Conservation (phyloP, 2,888 invertebrate genomes). For the Cryptocheilus praepositus region DNA sequence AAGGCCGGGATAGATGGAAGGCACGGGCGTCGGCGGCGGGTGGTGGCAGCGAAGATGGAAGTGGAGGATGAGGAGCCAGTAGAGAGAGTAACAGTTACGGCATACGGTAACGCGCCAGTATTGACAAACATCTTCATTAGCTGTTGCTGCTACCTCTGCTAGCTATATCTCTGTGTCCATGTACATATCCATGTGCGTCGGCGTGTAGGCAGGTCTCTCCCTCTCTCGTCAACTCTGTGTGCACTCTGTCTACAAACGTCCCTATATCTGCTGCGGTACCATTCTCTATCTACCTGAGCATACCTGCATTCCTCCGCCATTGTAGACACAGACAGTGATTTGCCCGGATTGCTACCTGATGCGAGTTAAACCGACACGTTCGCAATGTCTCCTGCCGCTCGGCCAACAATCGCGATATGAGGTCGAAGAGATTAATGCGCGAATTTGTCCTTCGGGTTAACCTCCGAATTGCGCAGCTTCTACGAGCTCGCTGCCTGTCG, state of each 20-base stretch:
- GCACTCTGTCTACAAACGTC: slow-evolving; percentile 57
- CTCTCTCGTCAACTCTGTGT: slow-evolving; percentile 40
- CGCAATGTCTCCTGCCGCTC: slow-evolving; percentile 16
- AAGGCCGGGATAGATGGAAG: not conserved
- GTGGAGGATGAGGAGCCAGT: not conserved
- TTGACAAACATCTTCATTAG: slow-evolving; percentile 72
- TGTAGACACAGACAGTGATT: slow-evolving; percentile 54
- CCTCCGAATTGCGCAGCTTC: slow-evolving; percentile 4
- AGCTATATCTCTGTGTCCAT: not conserved
- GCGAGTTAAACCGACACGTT: slow-evolving; percentile 52
- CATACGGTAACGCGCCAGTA: slow-evolving; percentile 61
- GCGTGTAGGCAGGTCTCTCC: too few species aligned
- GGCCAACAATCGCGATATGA: too few species aligned
- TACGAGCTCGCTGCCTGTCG: not conserved
- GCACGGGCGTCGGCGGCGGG: not conserved
- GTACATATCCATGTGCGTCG: not conserved
- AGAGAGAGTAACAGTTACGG: slow-evolving; percentile 47
- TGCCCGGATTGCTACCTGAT: slow-evolving; percentile 50
- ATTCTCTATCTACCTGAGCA: slow-evolving; percentile 36
- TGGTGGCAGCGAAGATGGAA: not conserved
- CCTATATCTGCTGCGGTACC: slow-evolving; percentile 23
- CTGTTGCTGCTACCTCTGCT: slow-evolving; percentile 41
- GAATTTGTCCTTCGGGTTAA: too few species aligned
- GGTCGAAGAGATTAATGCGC: too few species aligned
- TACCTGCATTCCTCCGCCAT: slow-evolving; percentile 47